Base-by-base conservation (phyloP, 2,888 invertebrate species). In the Thereva nobilitata region DNA sequence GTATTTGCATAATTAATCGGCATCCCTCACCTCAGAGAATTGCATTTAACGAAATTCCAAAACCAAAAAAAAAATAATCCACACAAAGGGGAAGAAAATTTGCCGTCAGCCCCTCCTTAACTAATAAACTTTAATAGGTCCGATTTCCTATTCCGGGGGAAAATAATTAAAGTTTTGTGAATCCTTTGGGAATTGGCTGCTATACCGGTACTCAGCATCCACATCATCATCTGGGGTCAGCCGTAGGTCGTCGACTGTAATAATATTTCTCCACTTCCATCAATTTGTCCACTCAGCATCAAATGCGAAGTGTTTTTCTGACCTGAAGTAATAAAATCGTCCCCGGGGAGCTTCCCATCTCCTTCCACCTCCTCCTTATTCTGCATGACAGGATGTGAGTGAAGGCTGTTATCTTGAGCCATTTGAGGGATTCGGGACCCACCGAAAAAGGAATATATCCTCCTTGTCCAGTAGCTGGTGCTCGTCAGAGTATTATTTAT, bases 241-340 rank as follows among this genome's bases (percentile, higher is more conserved):
- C 23, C 23, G 23, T 23, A 23, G 23, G 23, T 23, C 23, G 23
- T 23, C 23, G 23, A 23, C 55, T 63, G 67, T 65, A 70, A 70
- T 67, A 70, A 67, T 65, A 65, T 67, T 66, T 70, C 59, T 67
- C 65, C 67, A 56, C 57, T 70, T 66, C 59, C 67, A 70, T 70
- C 70, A 70, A 68, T 70, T 70, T 70, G 70, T 70, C 70, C 70
- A 70, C 70, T 70, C 70, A 70, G 70, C 70, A 70, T 67, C 70
- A 66, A 23, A 68, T 67, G 53, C 70, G 66, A 70, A 69, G 67
- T 70, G 68, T 68, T 70, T 68, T 68, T 67, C 66, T 66, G 68
- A 68, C 68, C 70, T 68, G 66, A 66, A 67, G 67, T 67, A 71
- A 68, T 68, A 71, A 71, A 71, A 71, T 68, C 63, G 68, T 71